phyloP scores from a whole-genome alignment of 1,140 invertebrate genomes.

The Heliothis virescens region DNA sequence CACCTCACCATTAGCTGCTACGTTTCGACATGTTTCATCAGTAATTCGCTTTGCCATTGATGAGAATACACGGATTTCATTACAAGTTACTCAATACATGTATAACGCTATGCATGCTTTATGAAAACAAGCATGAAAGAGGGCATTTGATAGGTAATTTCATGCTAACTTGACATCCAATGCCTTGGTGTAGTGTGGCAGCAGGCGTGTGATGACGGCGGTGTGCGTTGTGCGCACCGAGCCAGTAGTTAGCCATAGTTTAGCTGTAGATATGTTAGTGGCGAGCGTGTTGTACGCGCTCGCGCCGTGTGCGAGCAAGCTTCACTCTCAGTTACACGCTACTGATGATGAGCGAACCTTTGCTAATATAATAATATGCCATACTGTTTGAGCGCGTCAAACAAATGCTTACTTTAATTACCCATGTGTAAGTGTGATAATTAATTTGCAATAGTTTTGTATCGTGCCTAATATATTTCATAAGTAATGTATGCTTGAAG shows the following conservation, averaged over 20 bases:
- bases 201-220: neutral
- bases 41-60: too few species aligned
- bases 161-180: too few species aligned
- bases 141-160: too few species aligned
- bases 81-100: too few species aligned
- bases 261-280: neutral
- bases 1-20: neutral
- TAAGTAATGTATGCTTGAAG: too few species aligned
- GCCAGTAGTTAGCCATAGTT: slow-evolving; percentile 7
- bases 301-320: neutral
- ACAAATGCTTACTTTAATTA: neutral
- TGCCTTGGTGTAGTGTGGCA: neutral
- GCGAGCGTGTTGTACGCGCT: neutral
- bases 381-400: neutral
- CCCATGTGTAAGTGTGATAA: neutral
- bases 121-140: too few species aligned
- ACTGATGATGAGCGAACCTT: neutral
- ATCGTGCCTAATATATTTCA: neutral
- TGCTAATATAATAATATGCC: neutral
- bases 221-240: neutral
- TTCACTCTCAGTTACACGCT: neutral
- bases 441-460: neutral
- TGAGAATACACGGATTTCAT: too few species aligned
- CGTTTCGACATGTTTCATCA: neutral
- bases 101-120: too few species aligned